Evolutionary conservation across 2,113 vertebrate species (phyloP), one percentile per base, ranked within the genome.

Genomic region (Nycticebus coucang): DNA sequence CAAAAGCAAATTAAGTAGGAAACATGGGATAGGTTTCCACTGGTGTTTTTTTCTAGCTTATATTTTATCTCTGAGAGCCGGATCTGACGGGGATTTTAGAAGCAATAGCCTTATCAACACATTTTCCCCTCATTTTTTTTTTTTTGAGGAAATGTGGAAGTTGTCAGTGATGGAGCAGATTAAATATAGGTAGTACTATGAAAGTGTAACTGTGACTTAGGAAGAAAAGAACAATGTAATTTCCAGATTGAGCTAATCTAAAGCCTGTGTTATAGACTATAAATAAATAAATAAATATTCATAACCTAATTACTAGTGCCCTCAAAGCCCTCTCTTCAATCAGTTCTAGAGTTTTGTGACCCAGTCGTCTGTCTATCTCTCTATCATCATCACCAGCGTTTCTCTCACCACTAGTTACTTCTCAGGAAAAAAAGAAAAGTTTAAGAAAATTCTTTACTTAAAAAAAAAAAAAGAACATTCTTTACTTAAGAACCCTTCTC

Each of bases 101-200:
- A 86, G 60, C 33, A 22, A 9, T 37, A 66, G 35, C 57, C 83
- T 78, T 75, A 64, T 64, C 37, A 64, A 77, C 91, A 33, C 50
- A 69, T 87, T 83, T 91, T 55, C 64, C 28, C 35, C 93, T 92
- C 83, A 15, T 81, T 97, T 94, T 85, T 86, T 17, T n/a, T n/a
- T 41, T 41, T 41, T 92, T 66, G 45, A 90, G 85, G 33, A 64
- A 79, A 69, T 30, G 35, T 72, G 59, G 13, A 66, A 37, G 30
- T 57, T 80, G 81, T 89, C 85, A 55, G 0, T 75, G 59, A 87
- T 57, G 26, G 35, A 35, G 53, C 5, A 4, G 11, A 66, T 92
- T 15, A 72, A 64, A 50, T 7, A 64, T 21, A 30, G 53, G 59
- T 35, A 72, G 18, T n/a, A 50, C 60, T 80, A 37, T 84, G 45